A percentile compares a stretch with the other conserved stretches of the same genome.
Conservation (phyloP, 2,113 vertebrate genomes). For the Limnothrissa miodon region DNA sequence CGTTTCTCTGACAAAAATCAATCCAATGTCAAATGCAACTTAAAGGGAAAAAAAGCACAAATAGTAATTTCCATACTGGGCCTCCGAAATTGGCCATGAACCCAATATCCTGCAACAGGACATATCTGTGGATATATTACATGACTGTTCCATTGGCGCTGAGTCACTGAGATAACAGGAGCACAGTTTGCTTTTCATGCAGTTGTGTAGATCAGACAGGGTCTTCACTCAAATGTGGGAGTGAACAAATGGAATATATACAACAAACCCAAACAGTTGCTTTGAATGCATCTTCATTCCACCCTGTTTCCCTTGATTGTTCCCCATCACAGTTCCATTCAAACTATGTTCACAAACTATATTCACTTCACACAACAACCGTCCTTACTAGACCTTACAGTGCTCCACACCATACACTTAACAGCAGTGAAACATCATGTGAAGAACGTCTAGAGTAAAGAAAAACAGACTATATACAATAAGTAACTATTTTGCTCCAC, state of each 20-base stretch:
- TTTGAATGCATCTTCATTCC: neutral
- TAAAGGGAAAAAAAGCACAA: neutral
- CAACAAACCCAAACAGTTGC: neutral
- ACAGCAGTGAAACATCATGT: slow-evolving; percentile 3
- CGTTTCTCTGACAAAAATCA: neutral
- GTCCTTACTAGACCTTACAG: neutral
- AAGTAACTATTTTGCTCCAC: neutral
- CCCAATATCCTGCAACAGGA: neutral
- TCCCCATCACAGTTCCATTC: slow-evolving; percentile 12
- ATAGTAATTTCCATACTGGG: neutral
- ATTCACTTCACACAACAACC: neutral
- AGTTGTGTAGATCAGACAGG: slow-evolving; percentile 1
- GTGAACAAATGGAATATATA: slow-evolving; percentile 5
- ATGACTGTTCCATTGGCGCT: neutral
- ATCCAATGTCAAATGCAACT: neutral
- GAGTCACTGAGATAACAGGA: neutral
- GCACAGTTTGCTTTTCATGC: neutral
- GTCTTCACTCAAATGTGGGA: neutral
- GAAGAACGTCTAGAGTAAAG: neutral
- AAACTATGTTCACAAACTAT: neutral
- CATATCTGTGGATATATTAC: neutral
- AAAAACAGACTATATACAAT: slow-evolving; percentile 5
- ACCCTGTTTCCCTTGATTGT: slow-evolving; percentile 16
- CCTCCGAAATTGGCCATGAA: neutral
- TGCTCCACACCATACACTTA: neutral